Evolutionary conservation across 2,113 vertebrate genomes (phyloP).

Genomic region (Tetrao urogallus): DNA sequence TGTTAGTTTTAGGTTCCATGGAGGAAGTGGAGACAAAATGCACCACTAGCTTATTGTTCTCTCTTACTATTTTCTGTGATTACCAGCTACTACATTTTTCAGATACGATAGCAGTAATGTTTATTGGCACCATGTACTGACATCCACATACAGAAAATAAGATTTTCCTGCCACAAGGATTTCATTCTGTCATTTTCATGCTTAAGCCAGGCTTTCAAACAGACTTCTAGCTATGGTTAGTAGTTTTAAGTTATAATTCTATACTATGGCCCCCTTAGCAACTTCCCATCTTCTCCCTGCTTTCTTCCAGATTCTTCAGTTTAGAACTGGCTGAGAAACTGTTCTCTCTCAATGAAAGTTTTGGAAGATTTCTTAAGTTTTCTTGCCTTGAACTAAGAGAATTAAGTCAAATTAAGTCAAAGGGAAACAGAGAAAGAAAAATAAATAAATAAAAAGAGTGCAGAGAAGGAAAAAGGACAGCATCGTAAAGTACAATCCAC

Average conservation of each 20-base stretch:
- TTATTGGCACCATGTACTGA: background rate
- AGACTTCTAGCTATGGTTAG: background rate
- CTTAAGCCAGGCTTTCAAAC: background rate
- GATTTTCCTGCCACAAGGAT: background rate
- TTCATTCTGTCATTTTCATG: background rate
- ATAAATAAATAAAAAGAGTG: background rate
- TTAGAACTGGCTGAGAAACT: background rate
- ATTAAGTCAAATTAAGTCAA: background rate
- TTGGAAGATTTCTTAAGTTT: background rate
- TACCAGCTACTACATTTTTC: background rate
- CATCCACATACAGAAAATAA: background rate
- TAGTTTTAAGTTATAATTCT: background rate
- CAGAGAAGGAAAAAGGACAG: background rate
- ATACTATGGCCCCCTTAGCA: background rate
- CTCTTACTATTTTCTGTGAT: background rate
- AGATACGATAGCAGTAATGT: background rate
- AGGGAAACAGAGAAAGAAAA: background rate
- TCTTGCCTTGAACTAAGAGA: background rate
- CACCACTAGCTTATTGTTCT: background rate
- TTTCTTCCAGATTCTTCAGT: background rate
- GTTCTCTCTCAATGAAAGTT: background rate
- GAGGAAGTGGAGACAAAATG: background rate
- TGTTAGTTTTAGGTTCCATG: background rate
- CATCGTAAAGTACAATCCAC: background rate
- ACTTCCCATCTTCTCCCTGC: background rate